phyloP scores from a whole-genome alignment of 2,888 invertebrate species.

The Drosophila diplacantha region DNA sequence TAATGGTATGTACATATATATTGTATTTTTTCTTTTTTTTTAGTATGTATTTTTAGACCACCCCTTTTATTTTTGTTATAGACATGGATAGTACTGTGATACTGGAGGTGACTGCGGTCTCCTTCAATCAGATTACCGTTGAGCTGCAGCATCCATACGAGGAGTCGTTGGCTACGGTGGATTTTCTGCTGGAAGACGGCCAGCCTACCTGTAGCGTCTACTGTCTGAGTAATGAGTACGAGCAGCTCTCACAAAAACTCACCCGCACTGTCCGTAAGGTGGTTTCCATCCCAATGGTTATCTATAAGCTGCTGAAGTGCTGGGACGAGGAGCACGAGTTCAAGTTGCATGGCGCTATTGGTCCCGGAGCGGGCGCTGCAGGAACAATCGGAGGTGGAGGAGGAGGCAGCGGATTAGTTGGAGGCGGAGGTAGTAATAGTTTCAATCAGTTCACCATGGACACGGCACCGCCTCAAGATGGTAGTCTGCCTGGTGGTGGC shows the following conservation, averaged over 20 bases:
- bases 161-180: conserved; percentile 94
- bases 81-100: conserved; percentile 81
- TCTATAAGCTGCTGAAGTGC: conserved; percentile 90
- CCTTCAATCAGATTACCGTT: conserved; percentile 92
- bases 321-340: conserved; percentile 87
- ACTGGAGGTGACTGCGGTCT: conserved; percentile 94
- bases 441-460: conserved; percentile 37
- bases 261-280: conserved; percentile 89
- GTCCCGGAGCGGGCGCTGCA: conserved; percentile 27
- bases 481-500: conserved; percentile 30
- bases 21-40: too few species aligned
- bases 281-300: conserved; percentile 94
- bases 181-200: conserved; percentile 90
- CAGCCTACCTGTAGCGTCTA: conserved; percentile 88
- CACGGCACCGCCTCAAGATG: conserved; percentile 19
- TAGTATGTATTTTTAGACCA: neutral
- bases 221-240: conserved; percentile 80
- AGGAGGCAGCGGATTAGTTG: conserved; percentile 32
- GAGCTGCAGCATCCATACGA: conserved; percentile 95
- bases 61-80: conserved; percentile 51
- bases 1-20: conserved; percentile 81
- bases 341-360: conserved; percentile 74
- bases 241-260: conserved; percentile 76
- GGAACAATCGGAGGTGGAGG: conserved; percentile 32
- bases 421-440: conserved; percentile 27